Evolutionary conservation across 2,888 invertebrate species (phyloP), one percentile per base, ranked within the genome.

Genomic region (Eupsilia transversa): DNA sequence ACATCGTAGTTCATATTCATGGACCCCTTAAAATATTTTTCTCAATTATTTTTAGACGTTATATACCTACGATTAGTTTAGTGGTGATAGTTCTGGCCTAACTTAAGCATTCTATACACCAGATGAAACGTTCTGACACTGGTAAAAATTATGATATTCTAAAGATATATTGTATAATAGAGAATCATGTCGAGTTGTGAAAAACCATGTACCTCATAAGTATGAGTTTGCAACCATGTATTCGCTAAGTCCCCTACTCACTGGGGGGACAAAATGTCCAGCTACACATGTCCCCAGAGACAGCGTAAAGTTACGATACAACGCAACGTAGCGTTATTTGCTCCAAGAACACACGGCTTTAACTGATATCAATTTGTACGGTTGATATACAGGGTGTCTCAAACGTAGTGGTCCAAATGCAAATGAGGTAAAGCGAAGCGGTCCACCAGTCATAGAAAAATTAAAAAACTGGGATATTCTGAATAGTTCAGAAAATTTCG

Each of bases 21-120:
- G 30, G 33, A 46, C 12, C 14, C 54, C 46, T 54, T 78, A 76
- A 78, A 70, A 54, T 78, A 54, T 78, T 69, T 77, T 38, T 54
- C 49, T 38, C 61, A 17, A 41, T 77, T 77, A 77, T 78, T 76
- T 78, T 70, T 56, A 46, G 79, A 78, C 79, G 76, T 79, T 77
- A 77, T n/a, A 41, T 23, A 46, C 30, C 20, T 77, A 52, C 33
- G 41, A 27, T 41, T 41, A 63, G 12, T 73, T 38, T 33, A 38
- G 27, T n/a, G 14, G 30, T 46, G 23, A 27, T 10, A 23, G 3
- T 67, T 38, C 7, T 66, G 23, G 17, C 66, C 10, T 14, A 27
- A 17, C 17, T 27, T 27, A 65, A 9, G 27, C 27, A 2, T 65
- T 46, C 3, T 23, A 7, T 30, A 38, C 27, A 23, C 3, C 12